Evolutionary conservation across 2,797 vertebrate species (phyloP).

Genomic region (Mergus octosetaceus): DNA sequence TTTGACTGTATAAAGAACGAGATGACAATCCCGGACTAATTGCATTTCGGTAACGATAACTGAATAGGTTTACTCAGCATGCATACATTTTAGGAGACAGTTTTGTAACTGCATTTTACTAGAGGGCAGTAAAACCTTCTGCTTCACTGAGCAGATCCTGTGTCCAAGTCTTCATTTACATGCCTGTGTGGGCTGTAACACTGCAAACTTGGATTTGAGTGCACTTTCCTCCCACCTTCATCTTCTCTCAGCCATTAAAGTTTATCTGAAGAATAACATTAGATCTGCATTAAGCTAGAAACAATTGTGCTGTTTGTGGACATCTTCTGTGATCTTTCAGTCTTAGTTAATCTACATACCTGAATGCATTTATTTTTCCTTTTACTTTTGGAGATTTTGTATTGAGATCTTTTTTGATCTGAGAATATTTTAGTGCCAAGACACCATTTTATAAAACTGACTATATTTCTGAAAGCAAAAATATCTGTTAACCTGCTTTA

Average conservation of each 20-base stretch:
- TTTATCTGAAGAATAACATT: slow-evolving; percentile 40
- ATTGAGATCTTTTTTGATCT: neutral
- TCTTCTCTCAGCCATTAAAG: slow-evolving; percentile 51
- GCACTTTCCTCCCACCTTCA: slow-evolving; percentile 47
- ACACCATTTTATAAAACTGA: neutral
- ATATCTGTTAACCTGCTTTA: neutral
- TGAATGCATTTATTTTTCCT: neutral
- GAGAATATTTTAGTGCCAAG: neutral
- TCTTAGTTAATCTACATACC: neutral
- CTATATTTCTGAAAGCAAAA: neutral
- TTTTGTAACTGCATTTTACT: slow-evolving; percentile 60
- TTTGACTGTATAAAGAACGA: slow-evolving; percentile 28
- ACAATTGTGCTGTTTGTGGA: neutral
- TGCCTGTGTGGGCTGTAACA: slow-evolving; percentile 40
- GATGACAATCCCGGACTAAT: slow-evolving; percentile 34
- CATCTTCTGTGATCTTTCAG: neutral
- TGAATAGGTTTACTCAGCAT: slow-evolving; percentile 40
- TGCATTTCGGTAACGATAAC: slow-evolving; percentile 24
- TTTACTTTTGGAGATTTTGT: neutral
- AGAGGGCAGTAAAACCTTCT: slow-evolving; percentile 74
- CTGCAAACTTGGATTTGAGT: slow-evolving; percentile 45
- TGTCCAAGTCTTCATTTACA: slow-evolving; percentile 64
- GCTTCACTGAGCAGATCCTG: slow-evolving; percentile 27
- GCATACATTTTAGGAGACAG: slow-evolving; percentile 41
- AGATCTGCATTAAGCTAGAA: slow-evolving; percentile 26